A percentile compares a stretch with the other conserved stretches of the same genome.
Conservation (phyloP, 2,113 vertebrate species). For the Sciurus niger region DNA sequence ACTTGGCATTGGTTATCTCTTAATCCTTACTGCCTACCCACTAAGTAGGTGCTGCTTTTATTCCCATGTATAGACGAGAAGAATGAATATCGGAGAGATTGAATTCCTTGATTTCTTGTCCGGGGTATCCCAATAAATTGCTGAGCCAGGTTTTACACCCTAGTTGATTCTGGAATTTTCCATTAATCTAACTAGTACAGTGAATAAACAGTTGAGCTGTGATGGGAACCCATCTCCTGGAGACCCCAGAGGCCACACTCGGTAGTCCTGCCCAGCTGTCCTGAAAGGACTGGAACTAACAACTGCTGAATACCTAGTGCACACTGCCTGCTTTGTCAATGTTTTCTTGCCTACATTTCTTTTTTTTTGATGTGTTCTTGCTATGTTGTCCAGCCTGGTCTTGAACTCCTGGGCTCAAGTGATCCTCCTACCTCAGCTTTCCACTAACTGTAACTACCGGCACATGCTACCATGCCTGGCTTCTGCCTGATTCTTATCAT, state of each 20-base stretch:
- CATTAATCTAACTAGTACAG: neutral
- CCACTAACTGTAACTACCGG: neutral
- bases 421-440: neutral
- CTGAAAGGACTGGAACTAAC: neutral
- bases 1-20: neutral
- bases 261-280: neutral
- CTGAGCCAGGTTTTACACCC: neutral
- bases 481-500: neutral
- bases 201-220: neutral
- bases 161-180: neutral
- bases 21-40: neutral
- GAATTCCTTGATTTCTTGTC: neutral
- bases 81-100: neutral
- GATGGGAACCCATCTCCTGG: neutral
- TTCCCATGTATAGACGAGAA: neutral
- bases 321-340: neutral
- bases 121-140: neutral
- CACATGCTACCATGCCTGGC: too few relatives aligned
- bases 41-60: neutral
- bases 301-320: neutral
- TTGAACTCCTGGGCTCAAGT: neutral
- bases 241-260: neutral
- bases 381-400: neutral
- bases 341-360: neutral
- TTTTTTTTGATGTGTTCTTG: neutral